These are phyloP conservation scores for Arremon aurantiirostris DNA, from an alignment of 2,797 vertebrate species.

Conservation along the genomic window DNA sequence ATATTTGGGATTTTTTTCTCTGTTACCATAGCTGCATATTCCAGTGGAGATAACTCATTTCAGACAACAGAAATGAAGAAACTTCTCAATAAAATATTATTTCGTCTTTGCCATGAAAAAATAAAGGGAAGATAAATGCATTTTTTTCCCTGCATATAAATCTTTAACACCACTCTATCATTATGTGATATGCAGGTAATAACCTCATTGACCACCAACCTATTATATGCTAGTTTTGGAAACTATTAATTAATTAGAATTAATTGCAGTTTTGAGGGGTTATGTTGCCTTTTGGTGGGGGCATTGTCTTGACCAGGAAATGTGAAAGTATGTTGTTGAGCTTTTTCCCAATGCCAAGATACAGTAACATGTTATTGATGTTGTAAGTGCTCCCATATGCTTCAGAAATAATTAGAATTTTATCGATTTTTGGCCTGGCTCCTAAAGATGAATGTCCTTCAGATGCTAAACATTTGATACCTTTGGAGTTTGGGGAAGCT, in stretches of 20 bases:
- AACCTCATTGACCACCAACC: background rate
- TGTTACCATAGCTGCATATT: background rate
- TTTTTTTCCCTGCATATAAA: background rate
- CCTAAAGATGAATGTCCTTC: constrained; percentile 77
- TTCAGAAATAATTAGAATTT: constrained; percentile 77
- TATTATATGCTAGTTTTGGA: constrained; percentile 13
- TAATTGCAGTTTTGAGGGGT: constrained; percentile 9
- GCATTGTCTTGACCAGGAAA: constrained; percentile 58
- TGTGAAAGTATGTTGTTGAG: constrained; percentile 57
- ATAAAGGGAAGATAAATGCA: background rate
- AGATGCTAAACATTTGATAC: constrained; percentile 76
- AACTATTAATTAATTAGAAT: background rate
- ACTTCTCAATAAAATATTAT: background rate
- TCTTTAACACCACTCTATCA: background rate
- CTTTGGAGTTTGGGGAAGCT: constrained; percentile 66
- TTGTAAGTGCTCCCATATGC: constrained; percentile 76
- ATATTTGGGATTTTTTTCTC: background rate
- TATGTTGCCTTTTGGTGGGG: constrained; percentile 11
- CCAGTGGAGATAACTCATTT: background rate
- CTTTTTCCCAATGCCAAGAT: constrained; percentile 67
- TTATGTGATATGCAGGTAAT: background rate
- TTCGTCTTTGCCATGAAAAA: background rate
- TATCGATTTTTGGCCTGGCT: constrained; percentile 75
- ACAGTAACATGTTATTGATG: constrained; percentile 52
- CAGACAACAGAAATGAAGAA: background rate